Evolutionary conservation across 2,113 vertebrate genomes (phyloP).

Genomic region (Pachyramphus minor): DNA sequence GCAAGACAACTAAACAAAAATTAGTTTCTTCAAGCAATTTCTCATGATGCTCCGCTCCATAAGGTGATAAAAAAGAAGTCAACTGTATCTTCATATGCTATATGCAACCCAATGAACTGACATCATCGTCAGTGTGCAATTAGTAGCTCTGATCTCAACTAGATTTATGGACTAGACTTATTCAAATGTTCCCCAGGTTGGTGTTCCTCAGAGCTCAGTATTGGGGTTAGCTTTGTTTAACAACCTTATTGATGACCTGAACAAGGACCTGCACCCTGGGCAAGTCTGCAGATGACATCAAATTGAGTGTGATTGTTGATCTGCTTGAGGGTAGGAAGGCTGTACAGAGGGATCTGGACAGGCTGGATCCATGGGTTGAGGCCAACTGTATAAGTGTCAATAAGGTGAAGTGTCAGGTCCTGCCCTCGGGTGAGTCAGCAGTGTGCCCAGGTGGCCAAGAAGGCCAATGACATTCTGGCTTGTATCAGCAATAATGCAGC

Average conservation of each 20-base stretch:
- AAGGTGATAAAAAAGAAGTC: not conserved
- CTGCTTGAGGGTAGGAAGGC: not conserved
- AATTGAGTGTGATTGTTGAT: fast-evolving
- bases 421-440: not conserved
- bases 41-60: not conserved
- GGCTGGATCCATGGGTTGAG: not conserved
- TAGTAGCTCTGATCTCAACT: too few relatives aligned
- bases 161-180: not conserved
- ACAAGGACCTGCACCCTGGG: not conserved
- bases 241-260: not conserved
- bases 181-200: not conserved
- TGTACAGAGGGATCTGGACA: not conserved
- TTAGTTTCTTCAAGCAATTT: not conserved
- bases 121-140: not conserved
- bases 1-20: not conserved
- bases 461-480: not conserved
- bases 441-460: not conserved
- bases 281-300: not conserved
- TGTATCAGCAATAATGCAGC: not conserved
- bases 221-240: fast-evolving
- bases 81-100: not conserved
- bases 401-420: not conserved
- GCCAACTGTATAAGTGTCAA: fast-evolving
- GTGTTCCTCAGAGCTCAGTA: not conserved
- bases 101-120: not conserved